Evolutionary conservation across 1,140 invertebrate genomes (phyloP).

Genomic region (Zaprionus taronus): DNA sequence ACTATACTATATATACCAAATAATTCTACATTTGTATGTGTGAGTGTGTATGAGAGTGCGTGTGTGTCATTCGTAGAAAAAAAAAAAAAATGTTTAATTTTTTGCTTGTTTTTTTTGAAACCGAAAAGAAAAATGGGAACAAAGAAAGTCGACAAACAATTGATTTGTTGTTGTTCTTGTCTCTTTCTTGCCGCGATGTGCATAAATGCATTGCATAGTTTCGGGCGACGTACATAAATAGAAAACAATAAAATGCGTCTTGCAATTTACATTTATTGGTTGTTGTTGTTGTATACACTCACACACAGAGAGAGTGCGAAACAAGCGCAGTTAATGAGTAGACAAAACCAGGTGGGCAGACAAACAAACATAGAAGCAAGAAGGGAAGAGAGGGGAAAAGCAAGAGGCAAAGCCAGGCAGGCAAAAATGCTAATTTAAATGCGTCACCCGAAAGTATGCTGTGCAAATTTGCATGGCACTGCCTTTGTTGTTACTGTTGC

Average conservation of each 20-base stretch:
- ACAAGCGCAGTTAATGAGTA: background rate
- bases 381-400: background rate
- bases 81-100: background rate
- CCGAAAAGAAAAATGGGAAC: background rate
- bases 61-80: background rate
- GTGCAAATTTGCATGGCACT: slow-evolving; percentile 8
- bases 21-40: slow-evolving; percentile 15
- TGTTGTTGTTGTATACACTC: background rate
- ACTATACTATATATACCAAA: slow-evolving; percentile 22
- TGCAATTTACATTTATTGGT: background rate
- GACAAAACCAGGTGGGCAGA: background rate
- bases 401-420: background rate
- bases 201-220: background rate
- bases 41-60: slow-evolving; percentile 15
- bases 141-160: background rate
- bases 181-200: background rate
- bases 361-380: background rate
- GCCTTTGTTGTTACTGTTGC: slow-evolving; percentile 11
- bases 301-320: background rate
- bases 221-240: background rate
- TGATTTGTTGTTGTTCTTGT: background rate
- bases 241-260: background rate
- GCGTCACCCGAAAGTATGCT: slow-evolving; percentile 58
- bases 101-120: background rate
- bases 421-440: slow-evolving; percentile 20